These are phyloP conservation scores for Amphipyra tragopoginis DNA, from an alignment of 2,888 invertebrate genomes.

Conservation along the genomic window DNA sequence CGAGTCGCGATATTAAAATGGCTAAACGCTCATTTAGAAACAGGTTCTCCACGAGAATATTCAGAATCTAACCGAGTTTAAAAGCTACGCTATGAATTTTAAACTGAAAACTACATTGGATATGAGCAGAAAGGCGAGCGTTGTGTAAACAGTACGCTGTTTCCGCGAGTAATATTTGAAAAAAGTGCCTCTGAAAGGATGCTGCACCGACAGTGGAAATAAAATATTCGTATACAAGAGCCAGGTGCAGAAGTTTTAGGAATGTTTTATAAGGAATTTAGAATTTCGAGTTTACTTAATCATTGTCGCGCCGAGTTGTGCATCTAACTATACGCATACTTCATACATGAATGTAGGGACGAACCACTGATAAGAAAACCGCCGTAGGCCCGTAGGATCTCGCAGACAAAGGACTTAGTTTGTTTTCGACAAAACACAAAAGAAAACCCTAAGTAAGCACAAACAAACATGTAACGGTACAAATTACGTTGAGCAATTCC, in stretches of 20 bases:
- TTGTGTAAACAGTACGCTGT: slow-evolving; percentile 77
- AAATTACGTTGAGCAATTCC: slow-evolving; percentile 74
- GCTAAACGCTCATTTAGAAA: slow-evolving; percentile 77
- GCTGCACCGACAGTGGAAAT: slow-evolving; percentile 68
- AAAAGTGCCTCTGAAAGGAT: slow-evolving; percentile 75
- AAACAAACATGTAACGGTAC: slow-evolving; percentile 75
- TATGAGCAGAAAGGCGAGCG: slow-evolving; percentile 81
- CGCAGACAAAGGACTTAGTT: slow-evolving; percentile 81
- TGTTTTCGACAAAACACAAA: slow-evolving; percentile 81
- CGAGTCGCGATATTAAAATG: slow-evolving; percentile 64
- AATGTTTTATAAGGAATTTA: slow-evolving; percentile 50
- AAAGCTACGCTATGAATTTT: slow-evolving; percentile 84
- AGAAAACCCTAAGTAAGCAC: slow-evolving; percentile 78
- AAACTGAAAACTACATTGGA: slow-evolving; percentile 83
- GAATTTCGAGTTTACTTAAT: slow-evolving; percentile 40
- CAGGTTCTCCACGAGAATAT: slow-evolving; percentile 69
- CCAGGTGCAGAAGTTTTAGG: slow-evolving; percentile 41
- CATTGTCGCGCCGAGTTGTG: slow-evolving; percentile 31
- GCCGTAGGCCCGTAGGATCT: slow-evolving; percentile 73
- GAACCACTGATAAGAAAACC: slow-evolving; percentile 77
- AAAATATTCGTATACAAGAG: slow-evolving; percentile 66
- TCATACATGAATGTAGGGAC: slow-evolving; percentile 61
- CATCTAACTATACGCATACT: slow-evolving; percentile 4
- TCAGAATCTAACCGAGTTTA: slow-evolving; percentile 80
- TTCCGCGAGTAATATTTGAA: slow-evolving; percentile 79